Evolutionary conservation across 2,113 vertebrate genomes (phyloP).

Genomic region (Anolis sagrei): DNA sequence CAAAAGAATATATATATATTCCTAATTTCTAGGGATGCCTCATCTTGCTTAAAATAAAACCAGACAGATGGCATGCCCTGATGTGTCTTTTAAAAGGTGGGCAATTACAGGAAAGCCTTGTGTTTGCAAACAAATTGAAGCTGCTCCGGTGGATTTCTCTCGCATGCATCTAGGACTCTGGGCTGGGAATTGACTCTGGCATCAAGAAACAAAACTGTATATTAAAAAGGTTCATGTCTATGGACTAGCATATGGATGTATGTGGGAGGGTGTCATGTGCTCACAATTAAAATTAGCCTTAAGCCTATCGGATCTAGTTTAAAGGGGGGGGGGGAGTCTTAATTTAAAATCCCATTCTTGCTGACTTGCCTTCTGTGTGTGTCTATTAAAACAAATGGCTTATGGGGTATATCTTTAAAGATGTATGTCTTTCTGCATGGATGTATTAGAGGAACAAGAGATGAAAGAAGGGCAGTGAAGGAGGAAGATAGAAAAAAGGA

Average conservation of each 20-base stretch:
- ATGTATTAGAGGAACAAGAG: background rate
- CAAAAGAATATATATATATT: background rate
- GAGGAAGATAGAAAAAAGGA: background rate
- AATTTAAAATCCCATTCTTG: constrained; percentile 30
- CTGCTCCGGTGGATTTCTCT: constrained; percentile 20
- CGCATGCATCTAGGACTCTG: background rate
- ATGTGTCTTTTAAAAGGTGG: background rate
- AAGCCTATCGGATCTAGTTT: constrained; percentile 33
- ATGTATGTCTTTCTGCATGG: constrained; percentile 6
- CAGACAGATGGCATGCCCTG: constrained; percentile 7
- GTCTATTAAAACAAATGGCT: constrained; percentile 35
- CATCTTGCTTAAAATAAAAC: background rate
- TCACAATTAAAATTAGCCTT: constrained; percentile 65
- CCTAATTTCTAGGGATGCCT: background rate
- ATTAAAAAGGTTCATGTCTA: constrained; percentile 46
- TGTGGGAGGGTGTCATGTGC: constrained; percentile 51
- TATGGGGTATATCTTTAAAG: constrained; percentile 49
- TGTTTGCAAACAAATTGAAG: background rate
- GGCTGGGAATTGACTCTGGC: constrained; percentile 18
- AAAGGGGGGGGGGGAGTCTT: background rate
- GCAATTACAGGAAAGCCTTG: background rate
- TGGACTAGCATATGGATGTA: constrained; percentile 47
- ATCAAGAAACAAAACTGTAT: constrained; percentile 49
- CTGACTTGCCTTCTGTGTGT: constrained; percentile 18
- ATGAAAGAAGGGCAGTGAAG: background rate